Percentiles rank a stretch among this genome's conserved stretches.
These are phyloP conservation scores for Pterois miles DNA, from an alignment of 2,797 vertebrate species.

Conservation along the genomic window DNA sequence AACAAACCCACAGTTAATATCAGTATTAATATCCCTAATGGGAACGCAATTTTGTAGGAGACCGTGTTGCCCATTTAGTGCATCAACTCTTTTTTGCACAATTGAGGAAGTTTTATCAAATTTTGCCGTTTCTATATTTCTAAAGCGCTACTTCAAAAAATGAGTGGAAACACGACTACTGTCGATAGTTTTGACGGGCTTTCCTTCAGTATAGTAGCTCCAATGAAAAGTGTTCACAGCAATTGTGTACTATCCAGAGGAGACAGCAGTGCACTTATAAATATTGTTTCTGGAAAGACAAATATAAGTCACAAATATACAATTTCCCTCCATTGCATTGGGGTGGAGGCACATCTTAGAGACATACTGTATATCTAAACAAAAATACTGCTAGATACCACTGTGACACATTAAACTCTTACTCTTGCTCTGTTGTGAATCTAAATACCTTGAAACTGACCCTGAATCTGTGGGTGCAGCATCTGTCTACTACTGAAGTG, in stretches of 20 bases:
- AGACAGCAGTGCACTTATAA: no score
- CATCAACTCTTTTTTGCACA: no score
- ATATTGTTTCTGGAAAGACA: conserved; percentile 17
- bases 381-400: neutral
- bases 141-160: no score
- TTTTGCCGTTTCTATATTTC: no score
- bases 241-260: conserved; percentile 10
- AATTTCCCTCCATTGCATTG: neutral
- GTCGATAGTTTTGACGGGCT: no score
- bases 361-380: neutral
- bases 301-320: neutral
- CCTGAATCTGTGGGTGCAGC: neutral
- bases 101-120: no score
- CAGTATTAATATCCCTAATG: no score
- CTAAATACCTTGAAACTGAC: neutral
- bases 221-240: neutral
- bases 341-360: neutral
- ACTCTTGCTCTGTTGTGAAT: neutral
- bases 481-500: conserved; percentile 49
- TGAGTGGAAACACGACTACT: no score
- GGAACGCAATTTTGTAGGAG: no score
- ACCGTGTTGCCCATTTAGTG: no score
- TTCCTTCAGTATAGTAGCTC: neutral
- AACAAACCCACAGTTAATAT: no score
- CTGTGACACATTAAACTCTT: neutral